Evolutionary conservation across 2,113 vertebrate genomes (phyloP).

Genomic region (Egretta garzetta): DNA sequence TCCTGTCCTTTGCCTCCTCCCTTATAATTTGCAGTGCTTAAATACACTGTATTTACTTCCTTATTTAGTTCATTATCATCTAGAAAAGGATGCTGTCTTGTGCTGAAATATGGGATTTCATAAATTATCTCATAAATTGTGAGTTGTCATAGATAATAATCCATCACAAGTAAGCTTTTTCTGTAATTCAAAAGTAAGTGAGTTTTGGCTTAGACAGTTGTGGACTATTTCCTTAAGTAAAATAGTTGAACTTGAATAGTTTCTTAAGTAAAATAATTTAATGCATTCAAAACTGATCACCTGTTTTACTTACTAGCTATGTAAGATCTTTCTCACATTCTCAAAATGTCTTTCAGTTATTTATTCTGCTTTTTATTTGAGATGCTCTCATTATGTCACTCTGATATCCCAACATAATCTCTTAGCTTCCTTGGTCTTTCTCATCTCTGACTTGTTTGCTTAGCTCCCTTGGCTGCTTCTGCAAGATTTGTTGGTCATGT

Average conservation of each 20-base stretch:
- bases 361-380: not conserved
- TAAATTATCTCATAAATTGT: conserved; percentile 1
- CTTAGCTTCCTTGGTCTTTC: not conserved
- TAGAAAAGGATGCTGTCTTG: not conserved
- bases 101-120: not conserved
- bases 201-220: not conserved
- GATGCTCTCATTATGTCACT: not conserved
- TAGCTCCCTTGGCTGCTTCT: not conserved
- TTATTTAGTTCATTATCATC: not conserved
- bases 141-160: not conserved
- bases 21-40: not conserved
- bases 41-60: not conserved
- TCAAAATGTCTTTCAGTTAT: not conserved
- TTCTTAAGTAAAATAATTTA: not conserved
- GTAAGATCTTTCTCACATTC: not conserved
- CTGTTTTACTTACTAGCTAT: not conserved
- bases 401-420: not conserved
- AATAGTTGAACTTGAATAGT: not conserved
- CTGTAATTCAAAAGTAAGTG: not conserved
- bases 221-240: not conserved
- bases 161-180: not conserved
- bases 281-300: not conserved
- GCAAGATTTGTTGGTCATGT: not conserved
- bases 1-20: not conserved
- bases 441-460: not conserved